Conservation (phyloP, 1,140 invertebrate species). For the Euura lappo region DNA sequence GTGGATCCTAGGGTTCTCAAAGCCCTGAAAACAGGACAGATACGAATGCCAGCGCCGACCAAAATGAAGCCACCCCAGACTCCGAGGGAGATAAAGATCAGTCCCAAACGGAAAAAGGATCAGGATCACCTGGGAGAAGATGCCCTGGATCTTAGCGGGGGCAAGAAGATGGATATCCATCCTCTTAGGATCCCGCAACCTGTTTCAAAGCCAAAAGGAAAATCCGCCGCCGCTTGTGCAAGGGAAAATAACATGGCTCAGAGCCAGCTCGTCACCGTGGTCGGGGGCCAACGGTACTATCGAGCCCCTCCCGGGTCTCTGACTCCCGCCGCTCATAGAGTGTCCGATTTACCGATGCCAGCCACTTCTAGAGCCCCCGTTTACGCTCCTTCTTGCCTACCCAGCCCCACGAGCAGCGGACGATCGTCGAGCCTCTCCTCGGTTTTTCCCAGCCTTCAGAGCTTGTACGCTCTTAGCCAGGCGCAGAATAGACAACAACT, state of each 20-base stretch:
- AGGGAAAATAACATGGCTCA: slow-evolving; percentile 35
- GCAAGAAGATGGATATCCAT: slow-evolving; percentile 39
- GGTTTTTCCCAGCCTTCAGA: slow-evolving; percentile 46
- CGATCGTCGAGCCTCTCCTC: slow-evolving; percentile 29
- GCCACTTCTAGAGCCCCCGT: slow-evolving; percentile 38
- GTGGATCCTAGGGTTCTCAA: slow-evolving; percentile 43
- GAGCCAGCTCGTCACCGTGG: slow-evolving; percentile 46
- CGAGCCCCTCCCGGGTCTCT: slow-evolving; percentile 48
- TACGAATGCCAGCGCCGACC: slow-evolving; percentile 30
- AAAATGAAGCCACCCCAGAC: slow-evolving; percentile 20
- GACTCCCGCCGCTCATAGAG: slow-evolving; percentile 47
- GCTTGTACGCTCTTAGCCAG: slow-evolving; percentile 42
- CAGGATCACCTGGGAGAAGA: slow-evolving; percentile 28
- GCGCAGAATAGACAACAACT: slow-evolving; percentile 44
- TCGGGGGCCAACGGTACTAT: slow-evolving; percentile 47
- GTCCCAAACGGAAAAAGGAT: slow-evolving; percentile 22
- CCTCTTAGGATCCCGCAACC: slow-evolving; percentile 44
- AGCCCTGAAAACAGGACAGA: slow-evolving; percentile 41
- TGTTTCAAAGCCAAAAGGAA: slow-evolving; percentile 31
- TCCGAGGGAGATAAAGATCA: background rate
- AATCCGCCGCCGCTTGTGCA: slow-evolving; percentile 15
- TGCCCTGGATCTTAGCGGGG: slow-evolving; percentile 45
- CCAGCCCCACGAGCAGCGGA: slow-evolving; percentile 21
- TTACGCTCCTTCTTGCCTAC: slow-evolving; percentile 41
- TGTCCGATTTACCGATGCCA: slow-evolving; percentile 31